phyloP scores from a whole-genome alignment of 2,888 invertebrate genomes.

The Pterostichus niger region DNA sequence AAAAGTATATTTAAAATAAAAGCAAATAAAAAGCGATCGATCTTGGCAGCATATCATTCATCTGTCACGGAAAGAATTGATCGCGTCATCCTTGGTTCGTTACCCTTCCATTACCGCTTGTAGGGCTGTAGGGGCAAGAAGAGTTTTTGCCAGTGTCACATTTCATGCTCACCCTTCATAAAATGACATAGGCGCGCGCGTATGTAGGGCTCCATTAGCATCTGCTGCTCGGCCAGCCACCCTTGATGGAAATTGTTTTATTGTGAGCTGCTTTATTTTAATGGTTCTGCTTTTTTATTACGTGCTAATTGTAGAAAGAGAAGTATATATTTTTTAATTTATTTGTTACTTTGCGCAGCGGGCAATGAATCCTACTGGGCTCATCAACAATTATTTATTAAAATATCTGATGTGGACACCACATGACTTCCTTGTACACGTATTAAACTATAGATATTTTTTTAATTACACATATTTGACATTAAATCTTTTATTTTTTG shows the following conservation, averaged over 20 bases:
- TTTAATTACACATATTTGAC: too few relatives aligned
- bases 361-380: too few relatives aligned
- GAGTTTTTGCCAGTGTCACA: background rate
- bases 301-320: too few relatives aligned
- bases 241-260: background rate
- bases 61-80: background rate
- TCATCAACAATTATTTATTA: too few relatives aligned
- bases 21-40: background rate
- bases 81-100: conserved; percentile 43
- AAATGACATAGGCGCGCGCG: conserved; percentile 5
- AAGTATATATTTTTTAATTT: too few relatives aligned
- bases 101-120: conserved; percentile 26
- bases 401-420: too few relatives aligned
- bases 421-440: too few relatives aligned
- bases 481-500: too few relatives aligned
- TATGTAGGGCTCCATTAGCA: conserved; percentile 12
- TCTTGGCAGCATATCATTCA: background rate
- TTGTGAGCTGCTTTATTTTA: background rate
- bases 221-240: background rate
- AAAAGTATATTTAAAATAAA: background rate
- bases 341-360: too few relatives aligned
- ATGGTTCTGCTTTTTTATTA: too few relatives aligned
- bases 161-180: conserved; percentile 14
- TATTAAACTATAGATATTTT: too few relatives aligned
- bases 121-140: background rate